Base-by-base conservation (phyloP, 2,888 invertebrate species). In the Frankliniella intonsa region DNA sequence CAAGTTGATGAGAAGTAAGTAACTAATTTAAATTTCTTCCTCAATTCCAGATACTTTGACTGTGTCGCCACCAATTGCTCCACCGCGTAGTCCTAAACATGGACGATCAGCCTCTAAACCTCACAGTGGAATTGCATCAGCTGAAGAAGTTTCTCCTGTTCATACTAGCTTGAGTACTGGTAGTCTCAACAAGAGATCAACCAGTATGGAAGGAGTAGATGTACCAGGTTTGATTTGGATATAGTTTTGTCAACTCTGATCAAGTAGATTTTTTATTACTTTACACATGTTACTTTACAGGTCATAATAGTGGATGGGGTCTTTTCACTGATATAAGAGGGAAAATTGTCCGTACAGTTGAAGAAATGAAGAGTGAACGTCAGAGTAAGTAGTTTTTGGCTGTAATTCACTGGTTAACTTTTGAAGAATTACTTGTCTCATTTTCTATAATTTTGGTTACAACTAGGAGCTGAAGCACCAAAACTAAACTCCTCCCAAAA, bases 301-400 rank as follows among this genome's bases (percentile, higher is more conserved):
- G 69, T 8, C 69, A 76, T 25, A 76, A 76, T 25, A 76, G 69
- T 76, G 69, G 69, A 9, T 94, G 94, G 94, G 92, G 92, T 85
- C 90, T 93, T 86, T 91, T 94, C 84, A 91, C 92, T 84, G 93
- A 93, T 84, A 91, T 94, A 82, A 93, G 90, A 87, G 93, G 92
- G 81, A 93, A 94, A 88, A 92, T 94, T 84, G 92, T 93, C 69
- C 94, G 94, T 86, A 94, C 93, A 65, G 93, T 94, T 81, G 94
- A 94, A 86, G 91, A 92, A 85, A 92, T 92, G 82, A 93, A 93
- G 85, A 89, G 88, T 84, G 92, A 92, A 85, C 90, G 90, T 9
- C 69, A 76, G 25, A 22, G 69, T 76, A 76, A 8, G 69, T 76
- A 76, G 69, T 22, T 25, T 25, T 76, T 1, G 22, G 9, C 69